Evolutionary conservation across 2,888 invertebrate genomes (phyloP).

Genomic region (Limnephilus auricula): DNA sequence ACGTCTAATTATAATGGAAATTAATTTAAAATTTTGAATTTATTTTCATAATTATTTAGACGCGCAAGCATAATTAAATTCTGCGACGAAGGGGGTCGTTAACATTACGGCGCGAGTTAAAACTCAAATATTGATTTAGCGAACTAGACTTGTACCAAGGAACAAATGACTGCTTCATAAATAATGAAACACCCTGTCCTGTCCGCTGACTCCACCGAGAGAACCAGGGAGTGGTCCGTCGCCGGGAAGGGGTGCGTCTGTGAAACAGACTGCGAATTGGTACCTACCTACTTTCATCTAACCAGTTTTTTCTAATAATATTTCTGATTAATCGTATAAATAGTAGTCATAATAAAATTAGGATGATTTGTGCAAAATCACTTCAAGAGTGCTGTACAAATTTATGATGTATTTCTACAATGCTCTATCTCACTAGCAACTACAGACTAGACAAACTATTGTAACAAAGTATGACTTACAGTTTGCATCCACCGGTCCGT

Average conservation of each 20-base stretch:
- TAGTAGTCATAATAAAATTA: no score
- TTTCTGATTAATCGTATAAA: no score
- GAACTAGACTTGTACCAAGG: background rate
- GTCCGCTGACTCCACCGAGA: background rate
- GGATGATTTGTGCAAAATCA: no score
- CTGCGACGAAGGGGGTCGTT: background rate
- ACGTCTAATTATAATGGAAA: conserved; percentile 30
- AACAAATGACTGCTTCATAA: background rate
- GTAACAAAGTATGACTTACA: no score
- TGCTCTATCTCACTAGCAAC: no score
- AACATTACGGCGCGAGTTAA: background rate
- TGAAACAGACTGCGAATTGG: background rate
- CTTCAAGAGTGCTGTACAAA: no score
- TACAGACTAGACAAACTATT: no score
- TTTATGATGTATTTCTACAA: no score
- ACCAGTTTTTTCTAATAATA: background rate
- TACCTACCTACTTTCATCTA: background rate
- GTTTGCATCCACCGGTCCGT: no score
- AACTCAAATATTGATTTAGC: background rate
- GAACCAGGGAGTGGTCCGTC: background rate
- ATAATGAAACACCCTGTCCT: background rate
- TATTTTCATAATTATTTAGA: conserved; percentile 14
- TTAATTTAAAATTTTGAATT: conserved; percentile 12
- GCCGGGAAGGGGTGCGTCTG: background rate
- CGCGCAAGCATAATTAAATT: conserved; percentile 10